phyloP scores from a whole-genome alignment of 2,888 invertebrate genomes.

The Vesta saturnalis region DNA sequence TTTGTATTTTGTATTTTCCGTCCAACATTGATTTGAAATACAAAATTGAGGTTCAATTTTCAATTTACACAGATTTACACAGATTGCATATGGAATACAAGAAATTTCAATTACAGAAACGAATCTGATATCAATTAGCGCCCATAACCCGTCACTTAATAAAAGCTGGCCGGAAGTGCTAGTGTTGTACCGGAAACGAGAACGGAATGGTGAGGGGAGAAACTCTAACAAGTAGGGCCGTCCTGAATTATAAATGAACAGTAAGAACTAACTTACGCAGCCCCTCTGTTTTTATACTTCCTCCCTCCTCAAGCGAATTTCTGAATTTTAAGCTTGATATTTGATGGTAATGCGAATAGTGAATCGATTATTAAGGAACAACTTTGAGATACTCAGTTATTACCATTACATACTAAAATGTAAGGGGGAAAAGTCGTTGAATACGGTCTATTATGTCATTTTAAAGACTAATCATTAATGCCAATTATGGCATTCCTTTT shows the following conservation, averaged over 20 bases:
- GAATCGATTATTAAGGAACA: slow-evolving; percentile 38
- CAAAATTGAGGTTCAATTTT: background rate
- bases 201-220: slow-evolving; percentile 49
- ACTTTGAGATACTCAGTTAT: slow-evolving; percentile 24
- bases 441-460: background rate
- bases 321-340: slow-evolving; percentile 59
- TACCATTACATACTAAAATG: background rate
- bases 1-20: background rate
- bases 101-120: slow-evolving; percentile 48
- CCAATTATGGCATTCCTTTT: background rate
- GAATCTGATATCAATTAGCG: slow-evolving; percentile 49
- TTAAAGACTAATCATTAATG: background rate
- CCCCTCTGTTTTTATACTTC: slow-evolving; percentile 57
- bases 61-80: background rate
- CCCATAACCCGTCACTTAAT: slow-evolving; percentile 49
- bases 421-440: background rate
- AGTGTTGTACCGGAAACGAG: slow-evolving; percentile 57
- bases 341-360: slow-evolving; percentile 48
- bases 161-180: slow-evolving; percentile 55
- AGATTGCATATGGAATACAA: slow-evolving; percentile 30
- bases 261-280: slow-evolving; percentile 64
- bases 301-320: slow-evolving; percentile 54
- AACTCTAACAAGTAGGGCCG: slow-evolving; percentile 52
- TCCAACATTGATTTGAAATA: no score
- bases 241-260: slow-evolving; percentile 62